Conservation (phyloP, 2,888 invertebrate genomes). For the Microchrysa polita region DNA sequence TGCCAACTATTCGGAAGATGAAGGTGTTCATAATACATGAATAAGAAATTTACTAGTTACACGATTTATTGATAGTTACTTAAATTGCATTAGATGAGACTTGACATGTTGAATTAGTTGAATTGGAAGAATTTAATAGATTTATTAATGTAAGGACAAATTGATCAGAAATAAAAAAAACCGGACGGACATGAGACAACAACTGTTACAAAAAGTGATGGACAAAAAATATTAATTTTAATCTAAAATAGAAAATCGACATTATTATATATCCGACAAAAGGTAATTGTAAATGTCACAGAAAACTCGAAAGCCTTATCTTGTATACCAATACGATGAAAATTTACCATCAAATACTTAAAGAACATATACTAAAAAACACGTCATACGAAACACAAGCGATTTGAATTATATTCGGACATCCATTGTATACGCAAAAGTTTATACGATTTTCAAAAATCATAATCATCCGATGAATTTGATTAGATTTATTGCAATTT, state of each 20-base stretch:
- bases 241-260: slow-evolving; percentile 50
- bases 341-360: slow-evolving; percentile 31
- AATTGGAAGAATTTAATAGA: slow-evolving; percentile 2
- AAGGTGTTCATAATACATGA: slow-evolving; percentile 62
- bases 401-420: slow-evolving; percentile 40
- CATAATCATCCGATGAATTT: slow-evolving; percentile 16
- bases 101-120: slow-evolving; percentile 10
- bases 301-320: slow-evolving; percentile 63
- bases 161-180: slow-evolving; percentile 13
- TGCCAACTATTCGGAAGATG: slow-evolving; percentile 62
- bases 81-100: slow-evolving; percentile 42
- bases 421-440: slow-evolving; percentile 52
- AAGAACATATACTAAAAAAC: slow-evolving; percentile 20
- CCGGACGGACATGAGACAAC: not conserved
- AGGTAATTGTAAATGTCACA: slow-evolving; percentile 4
- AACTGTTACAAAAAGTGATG: not conserved
- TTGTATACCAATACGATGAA: slow-evolving; percentile 61
- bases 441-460: slow-evolving; percentile 57
- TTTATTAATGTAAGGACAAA: too few species aligned
- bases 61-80: slow-evolving; percentile 42
- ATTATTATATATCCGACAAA: slow-evolving; percentile 49
- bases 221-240: slow-evolving; percentile 19
- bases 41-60: slow-evolving; percentile 45
- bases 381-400: slow-evolving; percentile 50
- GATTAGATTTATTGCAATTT: not conserved